Evolutionary conservation across 1,140 invertebrate genomes (phyloP).

Genomic region (Harpegnathos saltator): DNA sequence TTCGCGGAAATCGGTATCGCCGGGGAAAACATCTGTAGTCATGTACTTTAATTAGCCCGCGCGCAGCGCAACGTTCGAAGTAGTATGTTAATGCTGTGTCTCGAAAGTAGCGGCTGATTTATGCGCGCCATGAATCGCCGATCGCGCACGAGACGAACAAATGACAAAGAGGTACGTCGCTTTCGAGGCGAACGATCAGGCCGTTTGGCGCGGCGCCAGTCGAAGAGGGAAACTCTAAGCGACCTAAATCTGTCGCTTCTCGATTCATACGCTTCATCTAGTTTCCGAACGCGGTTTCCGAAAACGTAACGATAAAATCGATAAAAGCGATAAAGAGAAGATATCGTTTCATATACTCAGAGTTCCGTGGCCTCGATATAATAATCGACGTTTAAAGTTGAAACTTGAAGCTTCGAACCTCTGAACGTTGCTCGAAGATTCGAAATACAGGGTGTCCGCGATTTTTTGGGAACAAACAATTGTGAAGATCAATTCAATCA

Average conservation of each 20-base stretch:
- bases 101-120: conserved; percentile 57
- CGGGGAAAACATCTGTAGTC: not conserved
- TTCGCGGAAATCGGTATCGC: conserved; percentile 10
- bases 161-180: conserved; percentile 61
- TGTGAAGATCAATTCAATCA: too few relatives aligned
- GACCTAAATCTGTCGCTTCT: conserved; percentile 73
- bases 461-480: too few relatives aligned
- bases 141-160: conserved; percentile 55
- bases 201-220: conserved; percentile 62
- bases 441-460: too few relatives aligned
- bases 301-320: too few relatives aligned
- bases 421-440: too few relatives aligned
- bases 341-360: too few relatives aligned
- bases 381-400: too few relatives aligned
- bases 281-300: conserved; percentile 34
- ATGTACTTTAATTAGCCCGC: conserved; percentile 43
- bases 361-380: too few relatives aligned
- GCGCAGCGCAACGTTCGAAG: not conserved
- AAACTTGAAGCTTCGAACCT: too few relatives aligned
- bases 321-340: too few relatives aligned
- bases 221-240: conserved; percentile 68
- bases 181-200: conserved; percentile 65
- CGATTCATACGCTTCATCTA: conserved; percentile 60
- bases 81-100: conserved; percentile 53
- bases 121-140: conserved; percentile 60